Conservation (phyloP, 2,797 vertebrate genomes). For the Pangasius larnaudii region DNA sequence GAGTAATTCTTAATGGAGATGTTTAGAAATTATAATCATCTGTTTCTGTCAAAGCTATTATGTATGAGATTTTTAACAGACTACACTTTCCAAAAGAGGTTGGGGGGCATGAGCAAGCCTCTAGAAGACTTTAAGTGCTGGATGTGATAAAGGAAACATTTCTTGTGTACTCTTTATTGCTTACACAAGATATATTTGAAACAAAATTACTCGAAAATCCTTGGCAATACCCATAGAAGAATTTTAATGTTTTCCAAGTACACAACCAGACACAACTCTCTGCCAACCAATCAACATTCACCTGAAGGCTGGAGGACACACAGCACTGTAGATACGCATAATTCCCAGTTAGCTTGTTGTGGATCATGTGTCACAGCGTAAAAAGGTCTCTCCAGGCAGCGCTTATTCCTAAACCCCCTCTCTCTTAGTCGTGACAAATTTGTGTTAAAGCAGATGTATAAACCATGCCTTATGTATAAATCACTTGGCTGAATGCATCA, state of each 20-base stretch:
- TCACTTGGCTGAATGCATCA: no score
- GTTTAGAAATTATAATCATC: not conserved
- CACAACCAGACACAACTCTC: not conserved
- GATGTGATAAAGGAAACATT: not conserved
- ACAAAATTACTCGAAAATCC: not conserved
- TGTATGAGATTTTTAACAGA: not conserved
- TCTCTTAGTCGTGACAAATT: not conserved
- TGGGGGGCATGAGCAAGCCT: not conserved
- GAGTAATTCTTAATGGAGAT: not conserved
- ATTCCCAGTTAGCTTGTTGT: not conserved
- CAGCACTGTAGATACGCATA: not conserved
- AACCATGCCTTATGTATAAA: not conserved
- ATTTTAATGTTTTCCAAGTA: not conserved
- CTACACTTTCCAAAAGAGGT: not conserved
- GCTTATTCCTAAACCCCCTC: not conserved
- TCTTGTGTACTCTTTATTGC: not conserved
- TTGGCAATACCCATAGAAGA: not conserved
- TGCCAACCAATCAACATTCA: not conserved
- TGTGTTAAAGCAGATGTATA: not conserved
- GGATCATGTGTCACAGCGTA: not conserved
- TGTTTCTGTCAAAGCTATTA: not conserved
- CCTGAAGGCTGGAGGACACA: not conserved
- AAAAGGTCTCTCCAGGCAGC: not conserved
- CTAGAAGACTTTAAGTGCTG: not conserved
- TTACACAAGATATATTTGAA: not conserved